Conservation (phyloP, 2,888 invertebrate genomes). For the Cephus spinipes region DNA sequence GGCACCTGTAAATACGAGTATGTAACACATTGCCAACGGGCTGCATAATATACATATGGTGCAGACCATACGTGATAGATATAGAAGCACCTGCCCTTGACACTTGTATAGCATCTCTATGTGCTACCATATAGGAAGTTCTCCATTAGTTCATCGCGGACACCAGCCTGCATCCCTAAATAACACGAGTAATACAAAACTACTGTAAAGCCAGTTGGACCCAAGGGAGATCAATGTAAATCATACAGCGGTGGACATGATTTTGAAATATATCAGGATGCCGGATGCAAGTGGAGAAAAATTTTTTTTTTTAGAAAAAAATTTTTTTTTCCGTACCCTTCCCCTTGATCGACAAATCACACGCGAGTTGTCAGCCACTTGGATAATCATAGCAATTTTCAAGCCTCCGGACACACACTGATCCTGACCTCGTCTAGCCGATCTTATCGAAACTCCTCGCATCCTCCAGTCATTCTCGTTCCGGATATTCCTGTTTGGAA, state of each 20-base stretch:
- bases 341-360: background rate
- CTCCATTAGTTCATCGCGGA: background rate
- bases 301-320: background rate
- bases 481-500: constrained; percentile 14
- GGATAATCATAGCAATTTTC: background rate
- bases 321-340: background rate
- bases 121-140: background rate
- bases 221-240: too few species aligned
- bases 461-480: constrained; percentile 8
- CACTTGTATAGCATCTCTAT: background rate
- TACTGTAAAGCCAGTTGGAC: too few species aligned
- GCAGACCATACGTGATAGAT: background rate
- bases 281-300: background rate
- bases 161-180: too few species aligned
- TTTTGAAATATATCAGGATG: background rate
- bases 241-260: too few species aligned
- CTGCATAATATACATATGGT: constrained; percentile 6
- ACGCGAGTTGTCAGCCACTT: background rate
- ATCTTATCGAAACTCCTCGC: constrained; percentile 30
- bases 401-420: background rate
- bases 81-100: constrained; percentile 46
- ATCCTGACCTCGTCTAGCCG: constrained; percentile 13
- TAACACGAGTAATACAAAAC: too few species aligned
- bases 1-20: background rate
- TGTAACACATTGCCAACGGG: constrained; percentile 13